A percentile compares a stretch with the other conserved stretches of the same genome.
phyloP scores from a whole-genome alignment of 2,888 invertebrate species.

The Pollenia amentaria region DNA sequence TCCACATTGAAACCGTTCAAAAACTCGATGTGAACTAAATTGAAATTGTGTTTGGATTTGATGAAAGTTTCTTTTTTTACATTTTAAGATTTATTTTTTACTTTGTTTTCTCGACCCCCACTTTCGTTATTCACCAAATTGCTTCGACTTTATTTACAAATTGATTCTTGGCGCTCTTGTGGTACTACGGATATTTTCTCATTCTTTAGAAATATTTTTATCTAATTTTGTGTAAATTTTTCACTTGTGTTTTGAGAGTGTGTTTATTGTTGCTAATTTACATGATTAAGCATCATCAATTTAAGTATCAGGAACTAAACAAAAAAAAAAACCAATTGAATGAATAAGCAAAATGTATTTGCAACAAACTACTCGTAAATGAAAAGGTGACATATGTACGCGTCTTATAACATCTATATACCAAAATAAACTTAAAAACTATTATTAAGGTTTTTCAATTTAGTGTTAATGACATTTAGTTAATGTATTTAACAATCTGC shows the following conservation, averaged over 20 bases:
- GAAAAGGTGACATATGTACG: slow-evolving; percentile 19
- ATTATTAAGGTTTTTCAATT: background rate
- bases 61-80: slow-evolving; percentile 43
- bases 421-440: background rate
- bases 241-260: slow-evolving; percentile 30
- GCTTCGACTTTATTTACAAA: slow-evolving; percentile 8
- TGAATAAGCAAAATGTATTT: slow-evolving; percentile 28
- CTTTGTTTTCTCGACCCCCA: slow-evolving; percentile 5
- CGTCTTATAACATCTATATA: slow-evolving; percentile 3
- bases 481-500: background rate
- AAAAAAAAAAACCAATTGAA: slow-evolving; percentile 30
- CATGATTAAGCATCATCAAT: slow-evolving; percentile 58
- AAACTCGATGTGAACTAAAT: slow-evolving; percentile 67
- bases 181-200: slow-evolving; percentile 26
- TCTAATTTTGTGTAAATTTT: slow-evolving; percentile 54
- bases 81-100: slow-evolving; percentile 53
- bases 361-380: slow-evolving; percentile 35
- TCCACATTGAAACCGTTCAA: slow-evolving; percentile 57
- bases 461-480: slow-evolving; percentile 13
- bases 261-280: slow-evolving; percentile 54
- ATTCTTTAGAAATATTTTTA: slow-evolving; percentile 33
- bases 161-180: background rate
- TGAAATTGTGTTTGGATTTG: slow-evolving; percentile 49
- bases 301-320: slow-evolving; percentile 52
- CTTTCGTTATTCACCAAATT: slow-evolving; percentile 22